Base-by-base conservation (phyloP, 2,113 vertebrate genomes). In the Dascyllus trimaculatus region DNA sequence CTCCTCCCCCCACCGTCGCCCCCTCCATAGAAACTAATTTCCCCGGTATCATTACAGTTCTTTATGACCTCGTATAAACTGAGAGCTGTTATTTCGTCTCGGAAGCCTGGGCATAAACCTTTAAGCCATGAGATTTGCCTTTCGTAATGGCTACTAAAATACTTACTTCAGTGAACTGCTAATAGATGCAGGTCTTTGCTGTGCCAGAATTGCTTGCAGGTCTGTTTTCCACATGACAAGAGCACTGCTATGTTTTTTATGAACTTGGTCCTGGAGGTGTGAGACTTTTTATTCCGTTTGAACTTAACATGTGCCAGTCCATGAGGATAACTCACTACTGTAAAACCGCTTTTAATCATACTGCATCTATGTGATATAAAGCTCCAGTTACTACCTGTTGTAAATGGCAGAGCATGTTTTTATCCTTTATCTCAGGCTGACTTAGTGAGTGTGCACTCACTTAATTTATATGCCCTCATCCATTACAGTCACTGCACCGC, bases 41-140 rank as follows among this genome's bases (percentile, higher is more conserved):
- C 84, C 78, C 84, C 85, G 77, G 90, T 89, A 91, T 92, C 91
- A 92, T 93, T 91, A 92, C 74, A 76, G 91, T 87, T 91, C 89
- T 92, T 93, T 92, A 93, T 90, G 91, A 88, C 89, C 91, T 90
- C 88, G 81, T 93, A 92, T 93, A 93, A 92, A 92, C 89, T 69
- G 77, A 89, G 90, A 83, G 89, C 90, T 90, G 87, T 91, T 91
- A 89, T 89, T 91, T 87, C 84, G 88, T 90, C 90, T 88, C 62
- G 11, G 81, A 91, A 86, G 80, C 85, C 81, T 56, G 75, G 48
- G 88, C 85, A 86, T 90, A 91, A 91, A 90, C 89, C 90, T 89
- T 85, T 83, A 88, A 92, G 84, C 87, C 75, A 5, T 38, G 82
- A 86, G 85, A 86, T 91, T 91, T 90, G 84, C 84, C 85, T 91